phyloP scores from a whole-genome alignment of 1,140 invertebrate genomes.

The Leguminivora glycinivorella region DNA sequence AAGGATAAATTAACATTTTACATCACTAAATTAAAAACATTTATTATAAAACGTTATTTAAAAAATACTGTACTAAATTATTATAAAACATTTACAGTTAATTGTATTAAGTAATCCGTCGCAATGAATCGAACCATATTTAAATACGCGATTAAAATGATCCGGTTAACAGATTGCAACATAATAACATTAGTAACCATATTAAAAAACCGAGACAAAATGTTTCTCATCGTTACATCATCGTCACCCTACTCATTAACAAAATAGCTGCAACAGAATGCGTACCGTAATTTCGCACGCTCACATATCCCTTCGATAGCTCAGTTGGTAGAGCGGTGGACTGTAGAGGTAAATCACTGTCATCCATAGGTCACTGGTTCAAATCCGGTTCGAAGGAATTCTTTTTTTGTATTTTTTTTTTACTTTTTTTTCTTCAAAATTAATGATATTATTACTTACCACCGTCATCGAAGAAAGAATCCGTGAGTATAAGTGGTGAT shows the following conservation, averaged over 20 bases:
- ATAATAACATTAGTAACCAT: background rate
- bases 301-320: constrained; percentile 54
- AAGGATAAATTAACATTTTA: too few species aligned
- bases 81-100: too few species aligned
- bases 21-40: too few species aligned
- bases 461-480: constrained; percentile 74
- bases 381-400: constrained; percentile 62
- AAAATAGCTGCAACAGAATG: constrained; percentile 1
- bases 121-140: too few species aligned
- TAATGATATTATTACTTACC: constrained; percentile 47
- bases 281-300: constrained; percentile 35
- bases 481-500: constrained; percentile 65
- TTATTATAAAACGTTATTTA: too few species aligned
- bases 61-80: too few species aligned
- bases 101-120: too few species aligned
- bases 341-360: constrained; percentile 49
- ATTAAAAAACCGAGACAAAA: background rate
- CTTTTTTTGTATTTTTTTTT: constrained; percentile 34
- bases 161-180: background rate
- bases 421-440: constrained; percentile 5
- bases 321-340: constrained; percentile 68
- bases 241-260: constrained; percentile 21
- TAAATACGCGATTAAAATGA: background rate
- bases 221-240: constrained; percentile 8
- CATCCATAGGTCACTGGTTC: constrained; percentile 66